Conservation (phyloP, 2,888 invertebrate genomes). For the Polydrusus tereticollis region DNA sequence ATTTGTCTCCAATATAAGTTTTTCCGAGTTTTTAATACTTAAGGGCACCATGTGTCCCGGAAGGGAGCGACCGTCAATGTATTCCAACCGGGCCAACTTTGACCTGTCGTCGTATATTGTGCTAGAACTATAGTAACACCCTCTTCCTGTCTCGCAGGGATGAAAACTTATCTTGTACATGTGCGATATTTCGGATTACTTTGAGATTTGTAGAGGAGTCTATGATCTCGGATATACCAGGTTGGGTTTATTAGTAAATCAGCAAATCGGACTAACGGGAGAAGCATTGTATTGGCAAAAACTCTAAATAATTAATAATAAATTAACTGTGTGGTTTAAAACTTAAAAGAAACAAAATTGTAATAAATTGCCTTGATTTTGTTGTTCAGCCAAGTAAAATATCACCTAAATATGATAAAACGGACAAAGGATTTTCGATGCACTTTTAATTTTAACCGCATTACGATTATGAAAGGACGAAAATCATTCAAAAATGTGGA, state of each 20-base stretch:
- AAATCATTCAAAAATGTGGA: too few relatives aligned
- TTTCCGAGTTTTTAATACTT: conserved; percentile 42
- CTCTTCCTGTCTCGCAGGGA: conserved; percentile 45
- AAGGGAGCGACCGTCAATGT: conserved; percentile 23
- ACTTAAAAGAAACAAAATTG: too few relatives aligned
- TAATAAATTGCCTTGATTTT: too few relatives aligned
- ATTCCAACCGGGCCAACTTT: conserved; percentile 33
- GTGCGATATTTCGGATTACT: conserved; percentile 22
- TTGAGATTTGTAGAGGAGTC: conserved; percentile 29
- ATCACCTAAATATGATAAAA: not conserved
- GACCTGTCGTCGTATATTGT: conserved; percentile 48
- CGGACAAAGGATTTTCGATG: not conserved
- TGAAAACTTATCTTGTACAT: conserved; percentile 43
- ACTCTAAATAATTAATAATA: too few relatives aligned
- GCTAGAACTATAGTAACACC: conserved; percentile 43
- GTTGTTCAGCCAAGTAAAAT: too few relatives aligned
- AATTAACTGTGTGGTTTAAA: too few relatives aligned
- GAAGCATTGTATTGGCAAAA: too few relatives aligned
- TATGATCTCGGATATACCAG: not conserved
- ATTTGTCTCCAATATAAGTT: conserved; percentile 36
- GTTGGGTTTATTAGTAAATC: not conserved
- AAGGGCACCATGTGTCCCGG: conserved; percentile 40
- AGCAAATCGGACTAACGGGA: too few relatives aligned
- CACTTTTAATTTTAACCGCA: not conserved
- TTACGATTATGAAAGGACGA: too few relatives aligned